phyloP scores from a whole-genome alignment of 2,888 invertebrate species.

The Nemotelus nigrinus region DNA sequence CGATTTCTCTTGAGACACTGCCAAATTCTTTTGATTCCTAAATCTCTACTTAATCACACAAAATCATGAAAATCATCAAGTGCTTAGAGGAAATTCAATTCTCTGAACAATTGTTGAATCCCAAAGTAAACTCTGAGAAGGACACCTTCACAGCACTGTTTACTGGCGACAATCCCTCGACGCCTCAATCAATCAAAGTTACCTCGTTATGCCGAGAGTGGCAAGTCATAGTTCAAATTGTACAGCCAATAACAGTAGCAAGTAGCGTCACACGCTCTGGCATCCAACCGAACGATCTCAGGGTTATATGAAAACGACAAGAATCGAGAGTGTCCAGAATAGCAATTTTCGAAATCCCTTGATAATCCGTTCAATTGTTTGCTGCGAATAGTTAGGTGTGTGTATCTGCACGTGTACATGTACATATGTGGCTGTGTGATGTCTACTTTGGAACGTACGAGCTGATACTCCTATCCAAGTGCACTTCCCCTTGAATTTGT shows the following conservation, averaged over 20 bases:
- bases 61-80: constrained; percentile 37
- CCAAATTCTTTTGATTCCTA: neutral
- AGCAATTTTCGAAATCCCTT: constrained; percentile 28
- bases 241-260: constrained; percentile 9
- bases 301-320: constrained; percentile 17
- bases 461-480: no score
- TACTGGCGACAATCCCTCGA: constrained; percentile 12
- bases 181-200: constrained; percentile 40
- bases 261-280: neutral
- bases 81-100: constrained; percentile 39
- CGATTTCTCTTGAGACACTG: neutral
- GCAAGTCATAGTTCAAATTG: constrained; percentile 42
- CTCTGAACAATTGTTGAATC: constrained; percentile 41
- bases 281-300: neutral
- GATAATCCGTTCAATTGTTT: constrained; percentile 19
- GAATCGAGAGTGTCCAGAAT: constrained; percentile 29
- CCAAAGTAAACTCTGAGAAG: constrained; percentile 12
- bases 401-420: no score
- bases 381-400: neutral
- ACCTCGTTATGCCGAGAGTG: constrained; percentile 36
- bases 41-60: constrained; percentile 34
- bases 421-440: no score
- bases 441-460: no score
- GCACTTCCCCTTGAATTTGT: no score
- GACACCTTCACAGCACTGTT: constrained; percentile 1